Evolutionary conservation across 2,797 vertebrate genomes (phyloP), one percentile per base, ranked within the genome.

Genomic region (Bryconaethiops microstoma): DNA sequence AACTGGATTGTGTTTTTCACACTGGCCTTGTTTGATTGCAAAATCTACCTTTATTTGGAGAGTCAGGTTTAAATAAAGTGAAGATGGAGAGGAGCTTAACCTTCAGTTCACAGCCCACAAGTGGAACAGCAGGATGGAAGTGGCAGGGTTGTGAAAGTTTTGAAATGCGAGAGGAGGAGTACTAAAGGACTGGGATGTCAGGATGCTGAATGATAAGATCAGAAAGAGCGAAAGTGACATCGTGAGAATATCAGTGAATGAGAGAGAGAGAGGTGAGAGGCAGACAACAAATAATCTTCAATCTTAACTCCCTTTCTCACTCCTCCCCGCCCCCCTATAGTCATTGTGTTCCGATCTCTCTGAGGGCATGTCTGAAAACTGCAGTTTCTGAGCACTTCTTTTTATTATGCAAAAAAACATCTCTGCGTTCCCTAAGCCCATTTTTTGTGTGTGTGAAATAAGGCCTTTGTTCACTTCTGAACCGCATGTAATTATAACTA

Each of bases 401-500:
- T 54, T 25, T 17, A 35, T 71, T 71, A 2, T 50, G 21, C n/a
- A 69, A 65, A 78, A 69, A 21, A 23, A 52, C 7, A 1, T 45
- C 25, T 65, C 54, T 60, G 7, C n/a, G 4, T 57, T n/a, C 50
- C 14, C 2, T 52, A 52, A 16, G 72, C 82, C 63, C 82, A 83
- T 88, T 57, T 87, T 89, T 85, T 29, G 29, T 29, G 88, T 60
- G 19, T 8, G 19, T 9, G 1, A 23, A n/a, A 25, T 14, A 45
- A 42, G 42, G 40, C 29, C 60, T 23, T 0, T 8, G 16, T 60
- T 71, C 19, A 48, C 87, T 87, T 91, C 89, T 89, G 87, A 89
- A 88, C 86, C 82, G 89, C 62, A 79, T 82, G 80, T 80, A 78
- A 77, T 86, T 84, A 86, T 84, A 90, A 87, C 90, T 84, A 80